Conservation (phyloP, 1,140 invertebrate genomes). For the Antheraea mylitta region DNA sequence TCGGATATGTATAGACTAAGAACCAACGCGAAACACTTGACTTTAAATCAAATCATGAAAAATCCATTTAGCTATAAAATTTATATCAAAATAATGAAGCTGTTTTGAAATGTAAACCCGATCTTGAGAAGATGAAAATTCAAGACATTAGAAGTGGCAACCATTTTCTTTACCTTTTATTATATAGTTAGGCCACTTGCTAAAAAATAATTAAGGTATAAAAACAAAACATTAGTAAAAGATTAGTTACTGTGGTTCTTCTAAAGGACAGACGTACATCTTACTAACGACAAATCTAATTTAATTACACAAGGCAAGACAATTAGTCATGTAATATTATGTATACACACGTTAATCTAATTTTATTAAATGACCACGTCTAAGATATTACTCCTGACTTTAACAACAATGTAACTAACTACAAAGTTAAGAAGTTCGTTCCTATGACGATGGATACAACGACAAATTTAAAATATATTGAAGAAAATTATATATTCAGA, state of each 20-base stretch:
- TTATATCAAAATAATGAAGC: no score
- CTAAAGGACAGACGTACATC: slow-evolving; percentile 14
- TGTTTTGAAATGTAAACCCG: no score
- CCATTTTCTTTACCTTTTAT: no score
- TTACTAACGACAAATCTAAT: slow-evolving; percentile 22
- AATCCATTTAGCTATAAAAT: no score
- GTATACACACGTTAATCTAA: slow-evolving; percentile 24
- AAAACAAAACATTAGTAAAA: slow-evolving; percentile 9
- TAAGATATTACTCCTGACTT: slow-evolving; percentile 12
- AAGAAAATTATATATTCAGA: no score
- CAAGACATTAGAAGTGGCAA: no score
- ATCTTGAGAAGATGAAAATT: no score
- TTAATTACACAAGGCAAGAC: slow-evolving; percentile 29
- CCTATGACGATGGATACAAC: not conserved
- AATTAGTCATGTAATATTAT: slow-evolving; percentile 20
- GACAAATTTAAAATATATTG: not conserved
- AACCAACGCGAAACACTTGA: not conserved
- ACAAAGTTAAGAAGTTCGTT: slow-evolving; percentile 1
- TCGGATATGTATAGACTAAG: not conserved
- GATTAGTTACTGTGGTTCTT: slow-evolving; percentile 20
- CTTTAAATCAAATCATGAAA: no score
- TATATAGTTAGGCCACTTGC: not conserved
- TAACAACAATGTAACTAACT: not conserved
- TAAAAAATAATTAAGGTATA: not conserved
- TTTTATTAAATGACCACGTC: slow-evolving; percentile 18